These are phyloP conservation scores for Pemphigus obesinymphae DNA, from an alignment of 1,140 invertebrate species.

Conservation along the genomic window DNA sequence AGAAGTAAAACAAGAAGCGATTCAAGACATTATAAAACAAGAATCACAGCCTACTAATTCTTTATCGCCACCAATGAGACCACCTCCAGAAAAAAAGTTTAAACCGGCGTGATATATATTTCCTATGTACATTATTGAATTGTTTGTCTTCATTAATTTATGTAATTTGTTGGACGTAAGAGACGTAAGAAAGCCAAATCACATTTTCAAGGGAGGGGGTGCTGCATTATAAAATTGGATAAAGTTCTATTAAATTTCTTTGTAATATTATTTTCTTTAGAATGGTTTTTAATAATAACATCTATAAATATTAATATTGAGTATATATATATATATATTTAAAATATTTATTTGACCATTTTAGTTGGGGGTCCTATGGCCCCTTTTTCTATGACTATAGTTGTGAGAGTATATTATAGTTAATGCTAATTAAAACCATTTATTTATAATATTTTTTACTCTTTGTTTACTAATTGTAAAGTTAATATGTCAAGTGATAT, in stretches of 20 bases:
- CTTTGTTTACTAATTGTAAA: no score
- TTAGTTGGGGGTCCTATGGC: not conserved
- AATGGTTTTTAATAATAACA: no score
- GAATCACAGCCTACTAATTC: constrained; percentile 19
- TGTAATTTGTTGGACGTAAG: no score
- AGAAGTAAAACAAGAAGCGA: constrained; percentile 31
- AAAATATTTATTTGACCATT: not conserved
- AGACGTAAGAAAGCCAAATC: no score
- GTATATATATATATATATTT: not conserved
- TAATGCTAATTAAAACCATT: not conserved
- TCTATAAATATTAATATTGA: no score
- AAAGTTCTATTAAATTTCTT: no score
- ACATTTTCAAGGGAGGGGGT: no score
- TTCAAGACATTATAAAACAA: constrained; percentile 27
- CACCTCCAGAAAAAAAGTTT: constrained; percentile 54
- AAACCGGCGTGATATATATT: constrained; percentile 48
- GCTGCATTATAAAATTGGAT: no score
- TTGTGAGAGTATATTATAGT: not conserved
- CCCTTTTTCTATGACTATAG: no score
- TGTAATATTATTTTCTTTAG: no score
- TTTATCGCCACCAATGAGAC: constrained; percentile 45
- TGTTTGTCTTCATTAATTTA: no score
- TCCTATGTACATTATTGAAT: no score
- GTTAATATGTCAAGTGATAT: not conserved
- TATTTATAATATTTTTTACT: not conserved